Conservation (phyloP, 2,797 vertebrate species). For the Gymnoscopelus braueri region DNA sequence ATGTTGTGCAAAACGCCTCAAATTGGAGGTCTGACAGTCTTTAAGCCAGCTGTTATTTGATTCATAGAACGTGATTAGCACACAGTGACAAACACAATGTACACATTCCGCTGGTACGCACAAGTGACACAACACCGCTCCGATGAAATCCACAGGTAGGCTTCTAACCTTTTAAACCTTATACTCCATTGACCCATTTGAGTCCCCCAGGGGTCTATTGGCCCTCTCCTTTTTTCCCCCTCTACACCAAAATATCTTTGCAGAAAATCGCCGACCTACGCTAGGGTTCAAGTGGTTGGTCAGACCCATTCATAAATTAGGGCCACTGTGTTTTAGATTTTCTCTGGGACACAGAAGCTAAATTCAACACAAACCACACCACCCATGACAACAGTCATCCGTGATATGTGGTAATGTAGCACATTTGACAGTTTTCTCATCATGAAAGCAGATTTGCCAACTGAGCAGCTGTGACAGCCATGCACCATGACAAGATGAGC, state of each 20-base stretch:
- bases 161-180: conserved; percentile 10
- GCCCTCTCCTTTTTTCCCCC: too few species aligned
- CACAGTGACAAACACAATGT: conserved; percentile 40
- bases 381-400: conserved; percentile 46
- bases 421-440: conserved; percentile 29
- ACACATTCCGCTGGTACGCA: conserved; percentile 19
- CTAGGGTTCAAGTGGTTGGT: not conserved
- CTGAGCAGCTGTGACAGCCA: conserved; percentile 23
- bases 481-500: conserved; percentile 29
- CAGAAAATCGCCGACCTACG: too few species aligned
- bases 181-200: not conserved
- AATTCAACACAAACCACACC: conserved; percentile 19
- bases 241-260: too few species aligned
- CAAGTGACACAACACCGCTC: conserved; percentile 34
- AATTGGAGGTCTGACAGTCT: conserved; percentile 34
- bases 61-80: conserved; percentile 31
- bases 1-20: conserved; percentile 38
- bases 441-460: conserved; percentile 33
- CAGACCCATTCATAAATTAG: conserved; percentile 37
- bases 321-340: conserved; percentile 30
- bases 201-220: too few species aligned
- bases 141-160: conserved; percentile 51
- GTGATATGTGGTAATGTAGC: conserved; percentile 17
- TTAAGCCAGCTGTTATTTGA: conserved; percentile 31
- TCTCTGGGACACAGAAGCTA: not conserved